Evolutionary conservation across 2,888 invertebrate genomes (phyloP), one percentile per base, ranked within the genome.

Genomic region (Ectobius pallidus): DNA sequence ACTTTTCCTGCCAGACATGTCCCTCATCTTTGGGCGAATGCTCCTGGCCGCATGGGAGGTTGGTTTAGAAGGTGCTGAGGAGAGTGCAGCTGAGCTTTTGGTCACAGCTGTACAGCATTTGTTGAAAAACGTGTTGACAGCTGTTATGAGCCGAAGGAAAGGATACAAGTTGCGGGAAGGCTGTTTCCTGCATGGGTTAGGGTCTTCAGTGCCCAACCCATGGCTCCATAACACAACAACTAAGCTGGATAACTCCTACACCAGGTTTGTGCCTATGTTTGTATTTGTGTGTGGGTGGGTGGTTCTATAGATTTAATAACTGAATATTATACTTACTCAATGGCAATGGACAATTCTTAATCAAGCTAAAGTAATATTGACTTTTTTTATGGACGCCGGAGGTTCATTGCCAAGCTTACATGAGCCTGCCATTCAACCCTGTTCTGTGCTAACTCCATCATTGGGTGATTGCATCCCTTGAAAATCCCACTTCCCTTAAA

Each of bases 1-100:
- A 82, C 84, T 93, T 72, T 91, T 93, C 79, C 83, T 96, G 74
- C 96, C 96, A 0, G 96, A 96, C 81, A 88, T 90, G 75, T 91
- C 92, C 0, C 90, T 96, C 79, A 90, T 96, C 4, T 87, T 93
- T 75, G 94, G 95, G 0, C 86, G 95, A 73, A 89, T 96, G 78
- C 89, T 95, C 82, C 87, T 96, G 11, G 91, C 92, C 3, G 95
- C 95, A 6, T 96, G 96, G 96, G 95, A 96, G 79, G 88, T 90
- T 65, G 95, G 94, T 0, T 86, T 97, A 52, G 91, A 94, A 77
- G 93, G 94, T 7, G 93, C 93, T 3, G 93, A 95, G 75, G 93
- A 94, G 79, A 89, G 88, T 75, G 93, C 94, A 3, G 92, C 94
- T 0, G 92, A 93, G 75, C 85, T 94, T n/a, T 87, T 96, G 65